These are phyloP conservation scores for Chymomyza amoena DNA, from an alignment of 2,888 invertebrate genomes.

Conservation along the genomic window DNA sequence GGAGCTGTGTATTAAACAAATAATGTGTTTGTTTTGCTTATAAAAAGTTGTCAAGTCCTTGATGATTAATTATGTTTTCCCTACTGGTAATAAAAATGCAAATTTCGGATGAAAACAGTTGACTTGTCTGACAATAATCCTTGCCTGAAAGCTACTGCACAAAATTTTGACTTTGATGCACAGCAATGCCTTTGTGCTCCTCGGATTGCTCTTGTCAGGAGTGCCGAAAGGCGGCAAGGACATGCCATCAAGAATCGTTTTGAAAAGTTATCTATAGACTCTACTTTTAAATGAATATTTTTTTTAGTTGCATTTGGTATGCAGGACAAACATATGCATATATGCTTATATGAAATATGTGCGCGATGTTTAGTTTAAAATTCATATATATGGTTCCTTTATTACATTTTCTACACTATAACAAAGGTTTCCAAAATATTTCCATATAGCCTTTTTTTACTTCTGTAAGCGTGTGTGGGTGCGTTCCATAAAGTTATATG, in stretches of 20 bases:
- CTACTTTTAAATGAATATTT: conserved; percentile 63
- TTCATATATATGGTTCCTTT: conserved; percentile 70
- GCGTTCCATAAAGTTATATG: conserved; percentile 44
- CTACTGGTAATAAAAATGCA: conserved; percentile 69
- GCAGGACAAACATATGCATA: not conserved
- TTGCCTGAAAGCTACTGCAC: not conserved
- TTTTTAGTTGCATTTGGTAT: conserved; percentile 42
- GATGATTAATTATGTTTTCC: conserved; percentile 69
- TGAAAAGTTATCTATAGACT: not conserved
- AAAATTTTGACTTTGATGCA: not conserved
- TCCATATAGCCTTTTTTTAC: conserved; percentile 57
- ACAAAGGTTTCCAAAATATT: conserved; percentile 48
- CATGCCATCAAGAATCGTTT: not conserved
- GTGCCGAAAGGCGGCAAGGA: not conserved
- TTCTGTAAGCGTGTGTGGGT: conserved; percentile 35
- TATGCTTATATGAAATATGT: conserved; percentile 59
- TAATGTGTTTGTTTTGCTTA: conserved; percentile 63
- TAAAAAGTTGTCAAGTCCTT: conserved; percentile 37
- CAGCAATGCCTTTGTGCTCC: not conserved
- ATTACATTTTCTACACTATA: conserved; percentile 54
- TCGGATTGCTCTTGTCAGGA: not conserved
- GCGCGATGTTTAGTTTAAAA: conserved; percentile 70
- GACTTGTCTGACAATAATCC: conserved; percentile 43
- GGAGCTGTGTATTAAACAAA: conserved; percentile 62
- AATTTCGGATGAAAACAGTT: conserved; percentile 38